phyloP scores from a whole-genome alignment of 2,888 invertebrate genomes.

The Dryomyza anilis region DNA sequence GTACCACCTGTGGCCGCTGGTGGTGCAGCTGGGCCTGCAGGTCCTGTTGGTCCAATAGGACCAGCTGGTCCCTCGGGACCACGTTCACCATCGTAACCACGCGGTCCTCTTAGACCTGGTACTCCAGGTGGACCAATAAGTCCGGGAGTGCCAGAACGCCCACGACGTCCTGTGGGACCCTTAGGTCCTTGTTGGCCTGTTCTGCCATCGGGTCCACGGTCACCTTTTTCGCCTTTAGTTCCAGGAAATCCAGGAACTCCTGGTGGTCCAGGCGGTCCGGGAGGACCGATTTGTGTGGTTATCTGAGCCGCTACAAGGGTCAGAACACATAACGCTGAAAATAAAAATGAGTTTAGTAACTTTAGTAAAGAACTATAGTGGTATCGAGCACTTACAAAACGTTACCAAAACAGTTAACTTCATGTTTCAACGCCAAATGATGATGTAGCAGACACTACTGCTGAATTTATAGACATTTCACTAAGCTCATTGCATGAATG shows the following conservation, averaged over 20 bases:
- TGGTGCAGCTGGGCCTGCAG: constrained; percentile 20
- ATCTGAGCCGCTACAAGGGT: constrained; percentile 4
- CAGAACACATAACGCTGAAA: no score
- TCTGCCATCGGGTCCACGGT: constrained; percentile 28
- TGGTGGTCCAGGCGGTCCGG: constrained; percentile 30
- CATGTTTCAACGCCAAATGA: not conserved
- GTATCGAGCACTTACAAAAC: constrained; percentile 14
- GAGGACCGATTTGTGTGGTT: constrained; percentile 32
- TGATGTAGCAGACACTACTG: not conserved
- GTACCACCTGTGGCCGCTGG: not conserved
- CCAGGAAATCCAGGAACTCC: constrained; percentile 32
- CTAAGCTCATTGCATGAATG: no score
- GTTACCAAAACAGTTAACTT: not conserved
- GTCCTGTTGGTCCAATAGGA: constrained; percentile 31
- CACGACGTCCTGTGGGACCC: constrained; percentile 30
- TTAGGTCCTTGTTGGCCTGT: constrained; percentile 28
- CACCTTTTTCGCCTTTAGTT: constrained; percentile 35
- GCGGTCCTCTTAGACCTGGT: constrained; percentile 31
- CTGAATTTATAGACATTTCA: not conserved
- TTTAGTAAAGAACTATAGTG: no score
- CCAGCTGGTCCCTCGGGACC: constrained; percentile 34
- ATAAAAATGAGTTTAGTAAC: no score
- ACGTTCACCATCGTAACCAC: constrained; percentile 36
- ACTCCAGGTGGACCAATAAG: constrained; percentile 33
- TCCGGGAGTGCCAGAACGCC: constrained; percentile 34